Conservation (phyloP, 2,888 invertebrate species). For the Teinopalpus imperialis region DNA sequence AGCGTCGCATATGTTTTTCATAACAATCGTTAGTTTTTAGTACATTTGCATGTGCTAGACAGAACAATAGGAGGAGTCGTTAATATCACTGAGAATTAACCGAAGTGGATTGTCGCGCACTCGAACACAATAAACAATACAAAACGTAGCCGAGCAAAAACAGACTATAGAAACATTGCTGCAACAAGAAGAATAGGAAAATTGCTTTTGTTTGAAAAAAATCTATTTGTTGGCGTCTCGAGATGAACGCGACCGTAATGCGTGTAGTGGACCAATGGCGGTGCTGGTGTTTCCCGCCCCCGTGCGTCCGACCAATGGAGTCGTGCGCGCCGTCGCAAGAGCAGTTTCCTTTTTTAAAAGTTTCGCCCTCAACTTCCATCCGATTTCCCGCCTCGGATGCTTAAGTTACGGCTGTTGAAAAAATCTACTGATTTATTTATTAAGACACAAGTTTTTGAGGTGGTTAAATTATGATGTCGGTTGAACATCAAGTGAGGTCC, state of each 20-base stretch:
- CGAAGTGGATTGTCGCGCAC: slow-evolving; percentile 76
- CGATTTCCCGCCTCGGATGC: slow-evolving; percentile 77
- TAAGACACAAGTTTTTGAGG: slow-evolving; percentile 66
- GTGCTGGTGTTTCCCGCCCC: slow-evolving; percentile 64
- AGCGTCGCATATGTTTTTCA: slow-evolving; percentile 54
- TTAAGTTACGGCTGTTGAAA: slow-evolving; percentile 74
- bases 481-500: slow-evolving; percentile 45
- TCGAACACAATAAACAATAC: slow-evolving; percentile 76
- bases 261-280: slow-evolving; percentile 67
- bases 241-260: slow-evolving; percentile 74
- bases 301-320: slow-evolving; percentile 64
- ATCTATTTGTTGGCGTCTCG: slow-evolving; percentile 77
- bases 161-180: slow-evolving; percentile 73
- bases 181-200: slow-evolving; percentile 82
- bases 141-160: slow-evolving; percentile 74
- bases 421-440: slow-evolving; percentile 74
- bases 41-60: slow-evolving; percentile 62
- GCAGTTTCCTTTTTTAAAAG: slow-evolving; percentile 81
- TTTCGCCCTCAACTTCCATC: slow-evolving; percentile 78
- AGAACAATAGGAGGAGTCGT: slow-evolving; percentile 68
- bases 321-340: slow-evolving; percentile 59
- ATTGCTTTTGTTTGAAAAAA: slow-evolving; percentile 81
- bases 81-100: slow-evolving; percentile 76
- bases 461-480: slow-evolving; percentile 74
- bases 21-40: slow-evolving; percentile 72